Conservation (phyloP, 2,888 invertebrate species). For the Petrolisthes cinctipes region DNA sequence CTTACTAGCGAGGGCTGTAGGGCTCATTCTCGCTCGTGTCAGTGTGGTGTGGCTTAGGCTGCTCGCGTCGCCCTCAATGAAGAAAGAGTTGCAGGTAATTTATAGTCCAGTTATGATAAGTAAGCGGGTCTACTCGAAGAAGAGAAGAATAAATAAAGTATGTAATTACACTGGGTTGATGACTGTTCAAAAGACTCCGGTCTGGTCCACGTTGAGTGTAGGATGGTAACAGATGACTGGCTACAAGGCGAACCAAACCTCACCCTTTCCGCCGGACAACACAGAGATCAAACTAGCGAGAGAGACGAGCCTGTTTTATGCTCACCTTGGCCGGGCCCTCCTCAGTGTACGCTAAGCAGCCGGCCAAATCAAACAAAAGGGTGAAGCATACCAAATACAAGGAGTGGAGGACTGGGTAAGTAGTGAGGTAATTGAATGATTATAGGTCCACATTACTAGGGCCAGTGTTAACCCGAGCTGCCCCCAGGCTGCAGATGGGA, state of each 20-base stretch:
- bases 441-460: constrained; percentile 43
- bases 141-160: constrained; percentile 57
- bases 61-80: constrained; percentile 34
- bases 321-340: constrained; percentile 32
- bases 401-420: constrained; percentile 49
- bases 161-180: constrained; percentile 57
- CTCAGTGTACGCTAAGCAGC: constrained; percentile 50
- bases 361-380: constrained; percentile 58
- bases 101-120: constrained; percentile 58
- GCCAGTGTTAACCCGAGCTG: constrained; percentile 47
- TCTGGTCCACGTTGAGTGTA: constrained; percentile 22
- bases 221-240: constrained; percentile 31
- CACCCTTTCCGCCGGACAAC: not conserved
- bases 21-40: not conserved
- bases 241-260: not conserved
- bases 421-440: constrained; percentile 56
- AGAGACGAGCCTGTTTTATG: not conserved
- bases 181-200: constrained; percentile 54
- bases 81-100: constrained; percentile 56
- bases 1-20: not conserved
- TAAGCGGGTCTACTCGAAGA: constrained; percentile 58
- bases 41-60: constrained; percentile 10
- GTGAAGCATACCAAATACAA: constrained; percentile 58
- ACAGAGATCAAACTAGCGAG: not conserved
- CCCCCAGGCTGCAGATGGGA: constrained; percentile 38